Base-by-base conservation (phyloP, 2,888 invertebrate genomes). In the Emmelina monodactyla region DNA sequence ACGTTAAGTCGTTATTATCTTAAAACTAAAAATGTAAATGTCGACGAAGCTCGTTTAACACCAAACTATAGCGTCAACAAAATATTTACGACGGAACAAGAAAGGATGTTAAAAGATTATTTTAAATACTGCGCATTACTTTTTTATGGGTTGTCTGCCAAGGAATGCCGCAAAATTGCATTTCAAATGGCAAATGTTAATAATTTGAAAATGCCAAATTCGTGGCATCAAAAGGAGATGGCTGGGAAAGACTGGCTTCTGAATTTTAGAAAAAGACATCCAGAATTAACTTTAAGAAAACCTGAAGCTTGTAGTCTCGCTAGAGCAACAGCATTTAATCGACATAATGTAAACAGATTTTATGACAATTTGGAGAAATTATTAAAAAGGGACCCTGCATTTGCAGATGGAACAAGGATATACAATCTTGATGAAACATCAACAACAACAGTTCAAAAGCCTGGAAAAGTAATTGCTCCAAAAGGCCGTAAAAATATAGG, bases 261-360 rank as follows among this genome's bases (percentile, higher is more conserved):
- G 6, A 16, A 14, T 7, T 29, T 29, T 29, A 29, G 29, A 13
- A 29, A 29, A 29, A 12, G 29, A 14, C 12, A 29, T 29, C 12
- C 29, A 15, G 28, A 15, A 16, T 16, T 11, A 34, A 16, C 22
- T 29, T 33, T 33, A 28, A 37, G 43, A 39, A 47, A 44, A 37
- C 52, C 50, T 28, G 49, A 53, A 37, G 32, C 45, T 28, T 47
- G 46, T 37, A 50, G 45, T 35, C 29, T 47, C 9, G 16, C 45
- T 9, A 22, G 47, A 14, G 39, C 41, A 15, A 48, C 43, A 30
- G 33, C 40, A 16, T 49, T 49, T 33, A 51, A 49, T 30, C 25
- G 32, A 28, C 32, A 33, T 14, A 41, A 37, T 33, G 38, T 41
- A n/a, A 14, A 32, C 9, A 22, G 2, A 14, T 41, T 40, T 34